These are phyloP conservation scores for Acholoe squamosa DNA, from an alignment of 2,888 invertebrate species.

Conservation along the genomic window DNA sequence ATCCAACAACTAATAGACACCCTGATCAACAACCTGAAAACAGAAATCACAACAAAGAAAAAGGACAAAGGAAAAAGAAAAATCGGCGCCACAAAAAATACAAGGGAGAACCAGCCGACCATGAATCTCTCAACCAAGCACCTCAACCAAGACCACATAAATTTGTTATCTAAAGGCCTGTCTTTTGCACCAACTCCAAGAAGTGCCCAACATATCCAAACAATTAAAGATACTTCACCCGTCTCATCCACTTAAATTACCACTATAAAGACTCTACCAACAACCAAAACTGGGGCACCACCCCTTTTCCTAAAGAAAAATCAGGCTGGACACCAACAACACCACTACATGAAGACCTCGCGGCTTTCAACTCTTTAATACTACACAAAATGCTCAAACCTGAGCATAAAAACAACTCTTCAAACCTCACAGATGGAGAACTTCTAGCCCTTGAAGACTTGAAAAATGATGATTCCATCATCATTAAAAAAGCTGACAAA, in stretches of 20 bases:
- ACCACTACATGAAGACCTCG: background rate
- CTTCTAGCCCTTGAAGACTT: background rate
- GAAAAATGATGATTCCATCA: background rate
- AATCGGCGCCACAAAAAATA: background rate
- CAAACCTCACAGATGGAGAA: background rate
- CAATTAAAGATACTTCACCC: conserved; percentile 5
- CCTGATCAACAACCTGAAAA: background rate
- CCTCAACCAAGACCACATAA: background rate
- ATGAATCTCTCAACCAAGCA: background rate
- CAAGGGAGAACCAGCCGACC: background rate
- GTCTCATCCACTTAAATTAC: background rate
- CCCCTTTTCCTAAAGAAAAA: background rate
- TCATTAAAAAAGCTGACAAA: background rate
- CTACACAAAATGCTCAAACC: background rate
- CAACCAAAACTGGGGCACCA: background rate
- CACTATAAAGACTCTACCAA: background rate
- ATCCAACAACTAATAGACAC: background rate
- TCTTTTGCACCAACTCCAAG: background rate
- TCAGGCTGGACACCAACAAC: background rate
- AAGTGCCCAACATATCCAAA: background rate
- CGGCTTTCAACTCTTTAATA: background rate
- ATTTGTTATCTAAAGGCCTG: background rate
- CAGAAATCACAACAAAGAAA: too few relatives aligned
- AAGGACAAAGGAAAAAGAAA: too few relatives aligned
- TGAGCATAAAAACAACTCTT: background rate